Evolutionary conservation across 2,888 invertebrate species (phyloP).

Genomic region (Eucriotettix oculatus): DNA sequence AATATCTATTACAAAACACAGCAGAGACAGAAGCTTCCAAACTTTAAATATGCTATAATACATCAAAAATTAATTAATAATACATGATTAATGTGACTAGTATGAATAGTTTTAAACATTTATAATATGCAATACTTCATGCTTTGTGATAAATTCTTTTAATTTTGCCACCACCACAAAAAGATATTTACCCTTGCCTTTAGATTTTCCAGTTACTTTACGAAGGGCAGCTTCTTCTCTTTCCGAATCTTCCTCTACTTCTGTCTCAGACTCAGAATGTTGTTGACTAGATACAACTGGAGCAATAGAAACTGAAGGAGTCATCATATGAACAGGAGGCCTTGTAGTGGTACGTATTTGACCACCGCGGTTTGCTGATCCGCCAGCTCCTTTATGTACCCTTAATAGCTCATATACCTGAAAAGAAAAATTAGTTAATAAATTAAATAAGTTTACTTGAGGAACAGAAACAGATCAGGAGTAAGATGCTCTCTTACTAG

Average conservation of each 20-base stretch:
- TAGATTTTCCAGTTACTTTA: conserved; percentile 11
- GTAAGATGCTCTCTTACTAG: too few species aligned
- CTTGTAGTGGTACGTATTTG: conserved; percentile 1
- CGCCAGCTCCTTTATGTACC: conserved; percentile 22
- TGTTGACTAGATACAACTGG: conserved; percentile 24
- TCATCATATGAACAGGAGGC: conserved; percentile 24
- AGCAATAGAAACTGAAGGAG: conserved; percentile 31
- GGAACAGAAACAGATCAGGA: too few species aligned
- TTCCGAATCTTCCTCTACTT: conserved; percentile 11
- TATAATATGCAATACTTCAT: too few species aligned
- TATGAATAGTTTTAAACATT: too few species aligned
- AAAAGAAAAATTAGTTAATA: background rate
- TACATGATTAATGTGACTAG: too few species aligned
- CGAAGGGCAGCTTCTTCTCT: conserved; percentile 7
- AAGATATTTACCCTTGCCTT: conserved; percentile 10
- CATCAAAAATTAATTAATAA: too few species aligned
- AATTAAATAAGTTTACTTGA: too few species aligned
- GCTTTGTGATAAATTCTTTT: too few species aligned
- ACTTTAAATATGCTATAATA: too few species aligned
- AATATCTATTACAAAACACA: too few species aligned
- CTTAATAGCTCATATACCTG: conserved; percentile 24
- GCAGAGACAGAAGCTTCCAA: too few species aligned
- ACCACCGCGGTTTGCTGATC: conserved; percentile 18
- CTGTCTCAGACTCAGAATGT: conserved; percentile 7
- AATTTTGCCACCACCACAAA: background rate